These are phyloP conservation scores for Volucella inanis DNA, from an alignment of 2,888 invertebrate species.

Conservation along the genomic window DNA sequence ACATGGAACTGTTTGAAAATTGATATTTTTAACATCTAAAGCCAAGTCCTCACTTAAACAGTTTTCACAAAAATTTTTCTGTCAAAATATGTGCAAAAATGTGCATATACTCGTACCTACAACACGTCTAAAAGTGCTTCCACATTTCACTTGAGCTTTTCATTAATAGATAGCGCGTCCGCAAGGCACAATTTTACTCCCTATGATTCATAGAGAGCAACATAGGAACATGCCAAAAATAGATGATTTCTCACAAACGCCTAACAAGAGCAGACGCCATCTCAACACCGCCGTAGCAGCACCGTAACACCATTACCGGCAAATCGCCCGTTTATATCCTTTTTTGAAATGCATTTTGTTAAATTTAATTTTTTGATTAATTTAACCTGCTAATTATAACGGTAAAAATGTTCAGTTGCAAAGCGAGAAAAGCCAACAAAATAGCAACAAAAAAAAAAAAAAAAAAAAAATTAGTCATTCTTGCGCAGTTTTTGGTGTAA, in stretches of 20 bases:
- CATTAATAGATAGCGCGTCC: conserved; percentile 70
- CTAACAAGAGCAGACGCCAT: conserved; percentile 67
- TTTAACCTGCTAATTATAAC: conserved; percentile 61
- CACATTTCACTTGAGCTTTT: conserved; percentile 64
- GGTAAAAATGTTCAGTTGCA: conserved; percentile 27
- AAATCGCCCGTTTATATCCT: conserved; percentile 8
- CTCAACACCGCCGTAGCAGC: not conserved
- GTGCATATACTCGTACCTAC: conserved; percentile 10
- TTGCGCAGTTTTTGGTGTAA: conserved; percentile 44
- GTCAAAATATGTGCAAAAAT: conserved; percentile 50
- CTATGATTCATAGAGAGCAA: conserved; percentile 64
- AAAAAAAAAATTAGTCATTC: conserved; percentile 63
- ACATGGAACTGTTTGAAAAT: too few species aligned
- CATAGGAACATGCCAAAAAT: conserved; percentile 70
- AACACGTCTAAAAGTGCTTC: conserved; percentile 46
- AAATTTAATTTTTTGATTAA: conserved; percentile 49
- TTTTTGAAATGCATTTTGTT: conserved; percentile 20
- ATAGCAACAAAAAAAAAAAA: not conserved
- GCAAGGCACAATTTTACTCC: conserved; percentile 61
- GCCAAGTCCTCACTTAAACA: conserved; percentile 38
- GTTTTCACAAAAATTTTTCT: not conserved
- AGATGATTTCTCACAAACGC: conserved; percentile 67
- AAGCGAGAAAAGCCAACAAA: too few species aligned
- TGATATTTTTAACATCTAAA: conserved; percentile 2
- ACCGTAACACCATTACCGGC: conserved; percentile 42